Evolutionary conservation across 2,113 vertebrate species (phyloP).

Genomic region (Stomatorhinus ivindoensis): DNA sequence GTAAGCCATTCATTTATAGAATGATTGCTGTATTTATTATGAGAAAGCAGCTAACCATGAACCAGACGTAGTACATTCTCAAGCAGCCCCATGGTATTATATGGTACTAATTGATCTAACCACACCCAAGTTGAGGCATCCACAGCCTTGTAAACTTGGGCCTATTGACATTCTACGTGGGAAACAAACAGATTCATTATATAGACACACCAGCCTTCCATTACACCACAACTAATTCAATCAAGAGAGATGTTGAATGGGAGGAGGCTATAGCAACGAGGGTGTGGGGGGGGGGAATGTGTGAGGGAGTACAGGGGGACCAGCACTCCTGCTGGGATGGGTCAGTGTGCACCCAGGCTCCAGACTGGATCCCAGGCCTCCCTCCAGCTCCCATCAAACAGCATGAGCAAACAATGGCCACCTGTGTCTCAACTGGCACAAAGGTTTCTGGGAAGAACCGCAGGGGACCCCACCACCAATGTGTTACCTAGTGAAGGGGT

Average conservation of each 20-base stretch:
- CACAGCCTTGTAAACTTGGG: conserved; percentile 14
- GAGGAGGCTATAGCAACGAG: conserved; percentile 8
- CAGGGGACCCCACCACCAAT: conserved; percentile 4
- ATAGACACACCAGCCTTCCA: conserved; percentile 15
- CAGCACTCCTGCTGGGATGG: conserved; percentile 33
- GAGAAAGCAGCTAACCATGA: neutral
- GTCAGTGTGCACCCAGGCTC: conserved; percentile 48
- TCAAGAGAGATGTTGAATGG: conserved; percentile 35
- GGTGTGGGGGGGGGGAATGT: neutral
- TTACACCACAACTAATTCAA: conserved; percentile 40
- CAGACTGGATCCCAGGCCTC: conserved; percentile 36
- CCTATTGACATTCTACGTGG: neutral
- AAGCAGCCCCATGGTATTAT: neutral
- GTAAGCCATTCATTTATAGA: neutral
- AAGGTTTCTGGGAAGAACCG: conserved; percentile 36
- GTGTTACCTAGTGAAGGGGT: neutral
- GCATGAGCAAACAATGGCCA: conserved; percentile 57
- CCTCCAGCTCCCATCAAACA: conserved; percentile 48
- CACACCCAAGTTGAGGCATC: neutral
- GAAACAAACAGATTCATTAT: conserved; percentile 36
- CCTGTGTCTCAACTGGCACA: conserved; percentile 64
- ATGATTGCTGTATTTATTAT: neutral
- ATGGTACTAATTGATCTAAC: neutral
- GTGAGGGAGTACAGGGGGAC: conserved; percentile 15
- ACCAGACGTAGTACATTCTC: neutral